Conservation (phyloP, 1,140 invertebrate genomes). For the Cyrtorhinus lividipennis region DNA sequence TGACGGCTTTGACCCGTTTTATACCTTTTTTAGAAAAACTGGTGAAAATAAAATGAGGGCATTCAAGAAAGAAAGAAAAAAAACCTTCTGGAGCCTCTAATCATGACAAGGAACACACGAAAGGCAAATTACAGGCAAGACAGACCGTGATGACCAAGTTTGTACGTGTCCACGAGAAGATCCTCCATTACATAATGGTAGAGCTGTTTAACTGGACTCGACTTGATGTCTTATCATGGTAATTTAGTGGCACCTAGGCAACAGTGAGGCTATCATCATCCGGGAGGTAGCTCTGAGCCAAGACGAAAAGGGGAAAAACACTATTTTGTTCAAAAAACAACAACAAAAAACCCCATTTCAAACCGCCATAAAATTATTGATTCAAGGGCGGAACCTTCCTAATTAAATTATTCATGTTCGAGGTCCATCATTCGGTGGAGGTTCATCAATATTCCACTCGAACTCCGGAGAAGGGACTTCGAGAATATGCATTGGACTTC, state of each 20-base stretch:
- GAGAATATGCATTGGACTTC: too few species aligned
- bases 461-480: too few species aligned
- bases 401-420: background rate
- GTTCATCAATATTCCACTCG: background rate
- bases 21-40: too few species aligned
- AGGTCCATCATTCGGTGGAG: background rate
- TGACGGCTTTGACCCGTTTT: too few species aligned
- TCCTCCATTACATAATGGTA: background rate
- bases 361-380: background rate
- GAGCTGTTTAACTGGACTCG: slow-evolving; percentile 8
- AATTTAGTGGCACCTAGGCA: slow-evolving; percentile 2
- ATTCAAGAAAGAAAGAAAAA: background rate
- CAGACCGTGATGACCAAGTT: background rate
- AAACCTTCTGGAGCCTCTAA: background rate
- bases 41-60: too few species aligned
- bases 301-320: too few species aligned
- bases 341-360: too few species aligned
- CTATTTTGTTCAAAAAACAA: too few species aligned
- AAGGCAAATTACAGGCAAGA: slow-evolving; percentile 8
- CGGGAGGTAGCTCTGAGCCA: background rate
- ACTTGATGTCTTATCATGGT: slow-evolving; percentile 6
- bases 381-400: background rate
- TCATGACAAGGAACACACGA: slow-evolving; percentile 9
- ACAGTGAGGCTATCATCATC: background rate
- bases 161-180: background rate